A percentile compares a stretch with the other conserved stretches of the same genome.
These are phyloP conservation scores for Plecturocebus donacophilus DNA, from an alignment of 2,113 vertebrate genomes.

Conservation along the genomic window DNA sequence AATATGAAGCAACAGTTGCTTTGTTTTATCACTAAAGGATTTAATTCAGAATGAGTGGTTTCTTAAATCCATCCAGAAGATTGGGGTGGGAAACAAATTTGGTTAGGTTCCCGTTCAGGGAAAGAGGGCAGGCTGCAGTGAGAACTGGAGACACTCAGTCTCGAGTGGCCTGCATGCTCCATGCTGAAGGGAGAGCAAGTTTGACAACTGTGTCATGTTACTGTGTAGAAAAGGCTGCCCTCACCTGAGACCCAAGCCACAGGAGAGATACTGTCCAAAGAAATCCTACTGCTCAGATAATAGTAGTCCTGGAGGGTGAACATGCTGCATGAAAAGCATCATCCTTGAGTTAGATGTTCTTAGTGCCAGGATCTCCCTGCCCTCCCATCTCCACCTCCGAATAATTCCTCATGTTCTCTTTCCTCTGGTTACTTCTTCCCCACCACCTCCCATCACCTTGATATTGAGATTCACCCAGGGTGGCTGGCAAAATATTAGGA, in stretches of 20 bases:
- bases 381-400: neutral
- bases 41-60: neutral
- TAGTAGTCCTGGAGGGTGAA: too few relatives aligned
- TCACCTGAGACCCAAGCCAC: neutral
- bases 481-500: too few relatives aligned
- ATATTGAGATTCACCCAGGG: neutral
- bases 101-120: neutral
- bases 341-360: neutral
- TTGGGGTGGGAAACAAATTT: neutral
- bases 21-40: neutral
- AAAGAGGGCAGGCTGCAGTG: neutral
- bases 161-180: neutral
- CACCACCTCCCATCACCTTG: neutral
- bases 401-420: neutral
- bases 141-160: neutral
- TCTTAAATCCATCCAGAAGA: neutral
- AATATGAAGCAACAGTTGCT: neutral
- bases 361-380: too few relatives aligned
- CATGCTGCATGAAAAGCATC: neutral
- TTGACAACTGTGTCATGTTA: neutral
- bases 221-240: neutral
- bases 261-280: fast-evolving
- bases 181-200: neutral
- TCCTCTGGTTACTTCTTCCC: neutral
- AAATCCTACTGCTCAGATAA: too few relatives aligned